Evolutionary conservation across 2,113 vertebrate species (phyloP), one percentile per base, ranked within the genome.

Genomic region (Apodemus speciosus): DNA sequence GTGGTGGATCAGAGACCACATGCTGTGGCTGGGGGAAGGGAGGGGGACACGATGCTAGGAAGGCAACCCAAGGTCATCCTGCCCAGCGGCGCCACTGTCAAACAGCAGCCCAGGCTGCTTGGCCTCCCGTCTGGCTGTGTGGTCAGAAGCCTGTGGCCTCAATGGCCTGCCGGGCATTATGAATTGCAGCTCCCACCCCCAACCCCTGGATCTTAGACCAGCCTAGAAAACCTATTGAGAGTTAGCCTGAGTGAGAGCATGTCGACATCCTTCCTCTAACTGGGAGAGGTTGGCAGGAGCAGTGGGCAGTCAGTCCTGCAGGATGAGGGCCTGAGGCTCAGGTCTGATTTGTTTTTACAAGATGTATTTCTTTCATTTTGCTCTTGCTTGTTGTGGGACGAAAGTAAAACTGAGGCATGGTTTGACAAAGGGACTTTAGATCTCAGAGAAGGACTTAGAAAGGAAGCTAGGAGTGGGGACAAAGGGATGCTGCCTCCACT

Each of bases 61-160:
- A 98, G 8, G 0, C 73, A 73, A 88, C n/a, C 87, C 97, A 94
- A 95, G 95, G 96, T 96, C 95, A 93, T 18, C 38, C 91, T 85
- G 49, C 66, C n/a, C 0, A 0, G 1, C 21, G 89, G 93, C 18
- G 2, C 86, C 81, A 71, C 56, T 90, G 92, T 73, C 72, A 80
- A 60, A 68, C 73, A 93, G 53, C 84, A 93, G 30, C 6, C 2
- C 77, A 51, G 88, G 85, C 84, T 16, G 0, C 80, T 46, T 53
- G 84, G 87, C 84, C 95, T 71, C 53, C 13, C 35, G 86, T 68
- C 58, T 49, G 91, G 35, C 89, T 77, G 46, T 92, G 85, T 94
- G 92, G 89, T 85, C 89, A 92, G 92, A 94, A 30, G 56, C 64
- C 64, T 73, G 62, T 0, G 2, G 73, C 75, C 87, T 92, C 43